phyloP scores from a whole-genome alignment of 1,140 invertebrate genomes.

The Pseudachorutes palmiensis region DNA sequence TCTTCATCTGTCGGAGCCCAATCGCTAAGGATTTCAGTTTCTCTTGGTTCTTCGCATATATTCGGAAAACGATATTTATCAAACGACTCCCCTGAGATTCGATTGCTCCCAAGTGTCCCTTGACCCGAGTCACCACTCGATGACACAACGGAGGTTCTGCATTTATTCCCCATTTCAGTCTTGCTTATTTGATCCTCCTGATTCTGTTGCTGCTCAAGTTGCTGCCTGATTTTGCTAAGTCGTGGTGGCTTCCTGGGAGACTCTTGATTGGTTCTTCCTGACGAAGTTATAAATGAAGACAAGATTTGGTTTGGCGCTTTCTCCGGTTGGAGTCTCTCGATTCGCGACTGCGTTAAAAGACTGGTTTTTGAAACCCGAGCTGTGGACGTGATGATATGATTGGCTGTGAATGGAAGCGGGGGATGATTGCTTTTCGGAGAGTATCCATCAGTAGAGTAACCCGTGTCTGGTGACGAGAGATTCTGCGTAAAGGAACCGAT shows the following conservation, averaged over 20 bases:
- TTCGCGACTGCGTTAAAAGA: background rate
- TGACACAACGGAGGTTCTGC: background rate
- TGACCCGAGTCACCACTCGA: conserved; percentile 4
- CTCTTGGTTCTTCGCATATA: conserved; percentile 14
- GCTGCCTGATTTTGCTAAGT: conserved; percentile 16
- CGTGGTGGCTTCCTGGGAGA: conserved; percentile 20
- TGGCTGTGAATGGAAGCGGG: conserved; percentile 9
- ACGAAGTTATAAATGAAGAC: background rate
- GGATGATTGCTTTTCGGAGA: conserved; percentile 37
- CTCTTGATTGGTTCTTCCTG: conserved; percentile 1
- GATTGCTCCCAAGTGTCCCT: conserved; percentile 10
- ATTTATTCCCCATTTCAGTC: background rate
- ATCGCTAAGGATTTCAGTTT: conserved; percentile 35
- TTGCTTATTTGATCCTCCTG: background rate
- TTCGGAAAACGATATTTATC: conserved; percentile 2
- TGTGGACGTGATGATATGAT: background rate
- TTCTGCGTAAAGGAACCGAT: conserved; percentile 7
- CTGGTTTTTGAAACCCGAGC: background rate
- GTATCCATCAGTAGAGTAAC: conserved; percentile 37
- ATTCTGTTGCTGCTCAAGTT: conserved; percentile 18
- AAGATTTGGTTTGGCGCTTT: background rate
- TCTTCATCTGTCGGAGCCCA: conserved; percentile 33
- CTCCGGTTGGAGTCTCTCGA: background rate
- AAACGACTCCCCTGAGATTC: background rate
- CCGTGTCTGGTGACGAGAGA: conserved; percentile 37